Base-by-base conservation (phyloP, 2,113 vertebrate species). In the Amphilophus citrinellus region DNA sequence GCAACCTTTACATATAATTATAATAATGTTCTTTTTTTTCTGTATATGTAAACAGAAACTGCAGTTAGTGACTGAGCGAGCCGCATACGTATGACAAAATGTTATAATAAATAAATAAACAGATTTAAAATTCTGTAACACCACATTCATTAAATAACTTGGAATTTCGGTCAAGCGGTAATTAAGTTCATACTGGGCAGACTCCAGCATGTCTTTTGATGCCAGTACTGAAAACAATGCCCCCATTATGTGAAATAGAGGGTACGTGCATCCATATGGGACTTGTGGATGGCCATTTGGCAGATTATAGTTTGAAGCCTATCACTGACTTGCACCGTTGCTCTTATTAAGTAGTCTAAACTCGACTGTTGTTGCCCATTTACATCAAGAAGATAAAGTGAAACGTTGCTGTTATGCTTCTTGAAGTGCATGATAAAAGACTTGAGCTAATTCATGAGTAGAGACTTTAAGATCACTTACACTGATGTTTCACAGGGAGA, bases 241-340 rank as follows among this genome's bases (percentile, higher is more conserved):
- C 17, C 2, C 1, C 15, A 1, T 53, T 3, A 73, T 11, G 6
- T 53, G 44, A 53, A 53, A 17, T 0, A n/a, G 24, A 13, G 3
- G 3, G 7, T 56, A 9, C 20, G 18, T 18, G 50, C 50, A 56
- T 56, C 18, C 18, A 9, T 56, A 3, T 57, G 53, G 44, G 7
- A 17, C 10, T 30, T 1, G 27, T 2, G 17, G 68, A 32, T n/a
- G 68, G 32, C 17, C 2, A 0, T 0, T n/a, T 10, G 20, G 68
- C 44, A 73, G 27, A 73, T 73, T n/a, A 53, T 0, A 3, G 44
- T 32, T 32, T 53, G 27, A 73, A 73, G 13, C 27, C 66, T 5
- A 44, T 53, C 27, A 7, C 47, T 7, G 10, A 53, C 66, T 71
- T 18, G 15, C 24, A 53, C 17, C 30, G 20, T 32, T 47, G 10